phyloP scores from a whole-genome alignment of 1,140 invertebrate species.

The Heliconius eleuchia region DNA sequence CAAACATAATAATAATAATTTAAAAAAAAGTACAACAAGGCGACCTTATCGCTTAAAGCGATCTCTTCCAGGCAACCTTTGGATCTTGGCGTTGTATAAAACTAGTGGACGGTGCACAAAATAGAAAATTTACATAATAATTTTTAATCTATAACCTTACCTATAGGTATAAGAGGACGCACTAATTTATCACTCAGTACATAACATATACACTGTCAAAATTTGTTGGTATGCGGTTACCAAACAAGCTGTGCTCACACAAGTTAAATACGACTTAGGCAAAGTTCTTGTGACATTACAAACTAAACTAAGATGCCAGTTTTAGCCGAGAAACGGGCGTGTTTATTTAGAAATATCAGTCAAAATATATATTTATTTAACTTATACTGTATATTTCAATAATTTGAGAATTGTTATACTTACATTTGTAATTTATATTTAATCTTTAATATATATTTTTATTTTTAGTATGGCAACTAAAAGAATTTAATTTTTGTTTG shows the following conservation, averaged over 20 bases:
- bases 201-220: conserved; percentile 65
- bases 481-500: too few relatives aligned
- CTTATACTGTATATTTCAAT: not conserved
- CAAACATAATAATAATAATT: too few relatives aligned
- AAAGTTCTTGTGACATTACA: conserved; percentile 67
- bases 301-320: conserved; percentile 66
- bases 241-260: conserved; percentile 69
- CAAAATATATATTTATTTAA: conserved; percentile 4
- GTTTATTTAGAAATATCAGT: conserved; percentile 32
- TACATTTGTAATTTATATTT: too few relatives aligned
- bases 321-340: conserved; percentile 57
- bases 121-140: too few relatives aligned
- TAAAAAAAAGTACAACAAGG: too few relatives aligned
- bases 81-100: too few relatives aligned
- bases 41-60: too few relatives aligned
- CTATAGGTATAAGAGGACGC: not conserved
- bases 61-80: too few relatives aligned
- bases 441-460: too few relatives aligned
- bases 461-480: too few relatives aligned
- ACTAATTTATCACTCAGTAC: conserved; percentile 18
- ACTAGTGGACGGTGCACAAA: too few relatives aligned
- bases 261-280: conserved; percentile 78
- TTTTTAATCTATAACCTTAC: too few relatives aligned
- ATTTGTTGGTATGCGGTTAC: conserved; percentile 74
- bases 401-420: not conserved